Conservation (phyloP, 92 coral and sea anemone species). For the Muricea muricata region DNA sequence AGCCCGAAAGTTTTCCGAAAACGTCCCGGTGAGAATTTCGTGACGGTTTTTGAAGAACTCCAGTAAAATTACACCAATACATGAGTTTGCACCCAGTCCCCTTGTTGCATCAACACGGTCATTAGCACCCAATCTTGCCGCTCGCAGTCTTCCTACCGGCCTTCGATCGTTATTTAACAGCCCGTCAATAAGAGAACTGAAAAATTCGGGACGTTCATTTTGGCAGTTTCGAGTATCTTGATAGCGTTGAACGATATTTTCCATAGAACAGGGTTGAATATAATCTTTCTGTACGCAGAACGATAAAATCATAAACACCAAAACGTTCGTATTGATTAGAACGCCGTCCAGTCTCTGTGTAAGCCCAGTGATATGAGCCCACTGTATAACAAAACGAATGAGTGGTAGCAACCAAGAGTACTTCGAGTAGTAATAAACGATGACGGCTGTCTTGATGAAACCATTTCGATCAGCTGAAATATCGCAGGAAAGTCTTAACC, state of each 20-base stretch:
- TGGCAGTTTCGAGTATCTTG: conserved; percentile 55
- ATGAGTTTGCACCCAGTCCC: conserved; percentile 45
- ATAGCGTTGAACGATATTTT: conserved; percentile 48
- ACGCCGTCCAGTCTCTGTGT: conserved; percentile 59
- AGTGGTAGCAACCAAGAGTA: conserved; percentile 81
- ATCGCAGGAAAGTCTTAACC: conserved; percentile 68
- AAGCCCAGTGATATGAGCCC: conserved; percentile 84
- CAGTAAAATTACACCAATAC: conserved; percentile 77
- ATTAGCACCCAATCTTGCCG: background rate
- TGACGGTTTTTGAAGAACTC: conserved; percentile 76
- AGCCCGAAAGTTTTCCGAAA: conserved; percentile 69
- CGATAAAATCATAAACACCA: conserved; percentile 75
- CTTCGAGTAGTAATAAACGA: conserved; percentile 68
- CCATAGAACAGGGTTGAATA: conserved; percentile 58
- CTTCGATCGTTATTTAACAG: background rate
- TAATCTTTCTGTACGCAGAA: conserved; percentile 68
- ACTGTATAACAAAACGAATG: conserved; percentile 75
- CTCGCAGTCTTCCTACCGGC: background rate
- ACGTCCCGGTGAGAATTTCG: conserved; percentile 47
- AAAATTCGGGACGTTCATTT: conserved; percentile 28
- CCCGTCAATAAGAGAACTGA: background rate
- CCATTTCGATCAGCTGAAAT: conserved; percentile 58
- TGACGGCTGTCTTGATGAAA: conserved; percentile 53
- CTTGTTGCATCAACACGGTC: background rate
- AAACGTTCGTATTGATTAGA: conserved; percentile 75